Conservation (phyloP, 1,140 invertebrate species). For the Trissolcus basalis region DNA sequence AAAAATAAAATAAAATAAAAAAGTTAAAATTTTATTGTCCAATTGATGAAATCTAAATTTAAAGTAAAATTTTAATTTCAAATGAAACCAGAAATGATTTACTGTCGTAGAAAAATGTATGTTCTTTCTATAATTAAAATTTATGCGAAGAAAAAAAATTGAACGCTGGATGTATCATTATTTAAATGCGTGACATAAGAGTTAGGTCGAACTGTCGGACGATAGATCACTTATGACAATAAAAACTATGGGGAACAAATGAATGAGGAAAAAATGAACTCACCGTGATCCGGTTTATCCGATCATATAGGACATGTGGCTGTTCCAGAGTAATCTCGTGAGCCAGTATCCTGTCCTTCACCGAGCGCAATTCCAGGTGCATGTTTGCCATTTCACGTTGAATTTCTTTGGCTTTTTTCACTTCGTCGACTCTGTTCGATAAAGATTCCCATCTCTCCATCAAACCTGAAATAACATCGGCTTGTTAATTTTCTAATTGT, state of each 20-base stretch:
- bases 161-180: too few species aligned
- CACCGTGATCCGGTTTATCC: constrained; percentile 77
- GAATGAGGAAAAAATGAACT: constrained; percentile 54
- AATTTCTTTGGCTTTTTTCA: constrained; percentile 73
- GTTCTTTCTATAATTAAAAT: too few species aligned
- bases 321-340: constrained; percentile 68
- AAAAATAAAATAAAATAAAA: too few species aligned
- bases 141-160: too few species aligned
- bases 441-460: constrained; percentile 79
- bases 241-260: constrained; percentile 5
- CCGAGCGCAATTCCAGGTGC: constrained; percentile 66
- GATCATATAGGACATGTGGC: constrained; percentile 74
- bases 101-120: too few species aligned
- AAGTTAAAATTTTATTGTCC: too few species aligned
- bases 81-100: too few species aligned
- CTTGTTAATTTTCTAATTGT: neutral
- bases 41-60: too few species aligned
- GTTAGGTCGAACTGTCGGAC: too few species aligned
- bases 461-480: constrained; percentile 74
- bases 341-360: constrained; percentile 68
- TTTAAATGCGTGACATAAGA: constrained; percentile 22
- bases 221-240: too few species aligned
- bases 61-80: too few species aligned
- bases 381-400: constrained; percentile 75
- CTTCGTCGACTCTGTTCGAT: constrained; percentile 75